Percentiles rank a stretch among this genome's conserved stretches.
These are phyloP conservation scores for Bombus haemorrhoidalis DNA, from an alignment of 1,140 invertebrate genomes.

Conservation along the genomic window DNA sequence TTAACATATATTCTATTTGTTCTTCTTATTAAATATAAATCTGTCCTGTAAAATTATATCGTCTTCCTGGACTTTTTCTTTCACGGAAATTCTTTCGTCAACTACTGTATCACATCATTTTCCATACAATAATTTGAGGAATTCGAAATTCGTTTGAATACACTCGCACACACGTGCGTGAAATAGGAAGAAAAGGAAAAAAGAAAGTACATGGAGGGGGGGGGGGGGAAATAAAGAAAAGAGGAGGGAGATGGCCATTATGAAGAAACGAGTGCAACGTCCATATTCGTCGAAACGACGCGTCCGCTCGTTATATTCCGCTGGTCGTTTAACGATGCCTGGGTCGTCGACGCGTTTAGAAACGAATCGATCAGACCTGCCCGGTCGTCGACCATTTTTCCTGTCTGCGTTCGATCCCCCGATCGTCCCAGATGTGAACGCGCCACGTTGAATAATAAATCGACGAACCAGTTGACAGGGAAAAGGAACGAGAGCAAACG, in stretches of 20 bases:
- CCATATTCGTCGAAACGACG: constrained; percentile 24
- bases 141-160: too few relatives aligned
- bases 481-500: not conserved
- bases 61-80: too few relatives aligned
- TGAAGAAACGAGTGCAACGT: constrained; percentile 1
- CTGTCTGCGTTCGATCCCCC: not conserved
- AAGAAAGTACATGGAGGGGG: too few relatives aligned
- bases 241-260: not conserved
- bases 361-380: constrained; percentile 35
- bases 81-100: too few relatives aligned
- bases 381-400: constrained; percentile 27
- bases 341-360: constrained; percentile 47
- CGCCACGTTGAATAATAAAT: constrained; percentile 25
- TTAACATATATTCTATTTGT: too few relatives aligned
- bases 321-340: constrained; percentile 32
- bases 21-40: too few relatives aligned
- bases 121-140: too few relatives aligned
- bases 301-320: constrained; percentile 32
- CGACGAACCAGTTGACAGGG: constrained; percentile 7
- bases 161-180: too few relatives aligned
- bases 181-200: not conserved
- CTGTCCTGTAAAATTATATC: too few relatives aligned
- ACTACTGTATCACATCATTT: too few relatives aligned
- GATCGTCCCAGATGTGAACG: constrained; percentile 1
- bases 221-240: not conserved